Evolutionary conservation across 2,888 invertebrate genomes (phyloP), one percentile per base, ranked within the genome.

Genomic region (Amiota minor): DNA sequence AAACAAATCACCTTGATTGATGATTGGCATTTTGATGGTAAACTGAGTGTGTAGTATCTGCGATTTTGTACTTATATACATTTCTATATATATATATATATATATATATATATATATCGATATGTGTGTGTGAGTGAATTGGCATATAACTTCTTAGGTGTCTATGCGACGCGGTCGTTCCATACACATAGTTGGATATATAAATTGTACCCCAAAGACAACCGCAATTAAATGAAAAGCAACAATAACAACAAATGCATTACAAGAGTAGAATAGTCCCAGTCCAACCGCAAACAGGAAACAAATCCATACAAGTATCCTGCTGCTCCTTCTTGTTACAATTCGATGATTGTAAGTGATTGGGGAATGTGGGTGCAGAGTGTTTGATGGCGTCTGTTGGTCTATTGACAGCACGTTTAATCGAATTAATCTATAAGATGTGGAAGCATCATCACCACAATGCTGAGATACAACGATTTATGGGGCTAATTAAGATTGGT

Each of bases 1-100:
- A 82, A 84, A 86, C 85, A 87, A 88, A 88, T 88, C 88, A 88
- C 86, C 81, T 86, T 88, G 88, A 88, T 88, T 88, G 87, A 88
- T 88, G 88, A 87, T 87, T 88, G 86, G 83, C 85, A 86, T 84
- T 86, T 78, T 80, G 82, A 79, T 81, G 79, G 74, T 81, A 78
- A 82, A 76, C 65, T 74, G 77, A 49, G 49, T 46, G 72, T 68
- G 62, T 47, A 74, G 71, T 23, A 65, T 16, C 72, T 35, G 72
- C 50, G 56, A 35, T 35, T 72, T 45, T 59, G 47, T 64, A 64
- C 53, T 47, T 49, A 71, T 56, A 35, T 18, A 35, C 16, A 23
- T 4, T 65, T 14, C 62, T 12, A 23, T 65, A 9, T 47, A 35
- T 10, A 50, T 20, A 1, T 55, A 49, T 11, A 11, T 49, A 20